A percentile compares a stretch with the other conserved stretches of the same genome.
Evolutionary conservation across 2,888 invertebrate species (phyloP).

Genomic region (Chymomyza fuscimana): DNA sequence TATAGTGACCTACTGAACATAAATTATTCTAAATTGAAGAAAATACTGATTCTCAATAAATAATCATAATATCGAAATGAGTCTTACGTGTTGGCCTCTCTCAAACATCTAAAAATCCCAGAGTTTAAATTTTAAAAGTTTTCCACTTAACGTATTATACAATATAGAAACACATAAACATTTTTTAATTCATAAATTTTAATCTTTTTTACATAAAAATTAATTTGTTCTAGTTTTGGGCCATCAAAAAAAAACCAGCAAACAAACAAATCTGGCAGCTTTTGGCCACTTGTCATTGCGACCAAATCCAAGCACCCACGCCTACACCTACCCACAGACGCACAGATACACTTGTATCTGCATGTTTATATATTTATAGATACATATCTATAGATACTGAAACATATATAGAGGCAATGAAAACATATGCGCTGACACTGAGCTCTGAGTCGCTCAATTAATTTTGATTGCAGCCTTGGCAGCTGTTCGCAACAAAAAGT

Average conservation of each 20-base stretch:
- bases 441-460: slow-evolving; percentile 64
- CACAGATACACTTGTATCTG: not conserved
- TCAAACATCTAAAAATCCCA: too few relatives aligned
- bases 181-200: not conserved
- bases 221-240: not conserved
- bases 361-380: slow-evolving; percentile 9
- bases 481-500: slow-evolving; percentile 45
- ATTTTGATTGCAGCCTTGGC: slow-evolving; percentile 71
- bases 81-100: too few relatives aligned
- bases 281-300: slow-evolving; percentile 45
- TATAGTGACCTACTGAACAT: too few relatives aligned
- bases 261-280: not conserved
- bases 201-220: not conserved
- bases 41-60: too few relatives aligned
- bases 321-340: slow-evolving; percentile 55
- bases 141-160: too few relatives aligned
- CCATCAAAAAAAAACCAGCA: not conserved
- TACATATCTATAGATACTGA: not conserved
- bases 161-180: not conserved
- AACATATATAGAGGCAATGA: slow-evolving; percentile 1
- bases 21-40: too few relatives aligned
- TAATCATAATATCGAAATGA: too few relatives aligned
- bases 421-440: slow-evolving; percentile 42
- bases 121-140: too few relatives aligned
- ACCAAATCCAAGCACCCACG: slow-evolving; percentile 46